Evolutionary conservation across 2,888 invertebrate genomes (phyloP), one percentile per base, ranked within the genome.

Genomic region (Ptycholaimellus sp.): DNA sequence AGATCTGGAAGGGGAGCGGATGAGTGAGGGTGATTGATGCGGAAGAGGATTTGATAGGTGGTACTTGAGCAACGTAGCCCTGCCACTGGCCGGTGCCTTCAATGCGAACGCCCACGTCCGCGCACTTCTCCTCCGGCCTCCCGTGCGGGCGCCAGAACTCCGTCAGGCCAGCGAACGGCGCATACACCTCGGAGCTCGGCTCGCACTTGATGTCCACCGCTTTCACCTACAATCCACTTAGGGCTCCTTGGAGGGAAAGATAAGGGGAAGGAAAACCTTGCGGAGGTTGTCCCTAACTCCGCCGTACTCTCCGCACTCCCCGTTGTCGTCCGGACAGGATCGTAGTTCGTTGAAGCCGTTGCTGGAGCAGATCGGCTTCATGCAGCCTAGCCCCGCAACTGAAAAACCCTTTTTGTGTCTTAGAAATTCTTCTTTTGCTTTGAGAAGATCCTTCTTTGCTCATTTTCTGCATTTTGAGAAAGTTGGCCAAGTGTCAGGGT

Each of bases 11-110:
- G n/a, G n/a, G n/a, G n/a, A n/a, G n/a, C n/a, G n/a, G n/a, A n/a
- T n/a, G n/a, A n/a, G n/a, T n/a, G n/a, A n/a, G n/a, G n/a, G n/a
- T n/a, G n/a, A n/a, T n/a, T n/a, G n/a, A n/a, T n/a, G n/a, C n/a
- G n/a, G n/a, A n/a, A n/a, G n/a, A n/a, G n/a, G n/a, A n/a, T n/a
- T n/a, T n/a, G n/a, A n/a, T n/a, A n/a, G n/a, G n/a, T n/a, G n/a
- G n/a, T n/a, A n/a, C n/a, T n/a, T n/a, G n/a, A n/a, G n/a, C n/a
- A n/a, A n/a, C n/a, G n/a, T n/a, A n/a, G n/a, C 56, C 56, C 37
- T 50, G 48, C 55, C 55, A 56, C 33, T 52, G 51, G 14, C 56
- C 56, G 9, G 45, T 46, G 36, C 54, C 54, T 32, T 54, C 51
- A 34, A 56, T 51, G 28, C 46, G 40, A 6, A 50, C 51, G 21